Evolutionary conservation across 2,797 vertebrate genomes (phyloP).

Genomic region (Sphenopsis melanotis): DNA sequence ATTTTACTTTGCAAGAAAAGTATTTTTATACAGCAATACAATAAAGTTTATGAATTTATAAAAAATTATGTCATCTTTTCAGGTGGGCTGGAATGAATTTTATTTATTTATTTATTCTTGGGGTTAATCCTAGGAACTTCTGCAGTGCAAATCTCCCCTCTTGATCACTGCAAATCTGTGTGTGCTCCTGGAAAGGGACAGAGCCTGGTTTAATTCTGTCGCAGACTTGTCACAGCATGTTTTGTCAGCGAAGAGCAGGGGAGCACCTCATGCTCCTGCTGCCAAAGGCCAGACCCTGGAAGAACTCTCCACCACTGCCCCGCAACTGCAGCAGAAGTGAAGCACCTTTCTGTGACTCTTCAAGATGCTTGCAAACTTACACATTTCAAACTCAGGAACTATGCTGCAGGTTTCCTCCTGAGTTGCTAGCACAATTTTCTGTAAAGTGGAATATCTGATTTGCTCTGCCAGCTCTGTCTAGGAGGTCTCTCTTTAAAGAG

Average conservation of each 20-base stretch:
- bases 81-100: neutral
- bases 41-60: neutral
- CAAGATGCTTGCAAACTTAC: neutral
- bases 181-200: neutral
- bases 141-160: too few species aligned
- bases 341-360: neutral
- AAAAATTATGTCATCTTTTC: neutral
- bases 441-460: neutral
- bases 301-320: neutral
- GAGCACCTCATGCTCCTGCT: neutral
- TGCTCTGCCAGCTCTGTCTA: neutral
- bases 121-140: neutral
- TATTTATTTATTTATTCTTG: neutral
- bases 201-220: neutral
- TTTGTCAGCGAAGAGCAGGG: neutral
- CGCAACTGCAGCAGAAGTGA: fast-evolving
- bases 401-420: neutral
- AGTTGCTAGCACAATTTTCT: neutral
- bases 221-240: neutral
- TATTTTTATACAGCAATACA: neutral
- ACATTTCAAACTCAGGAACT: neutral
- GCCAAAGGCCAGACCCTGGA: neutral
- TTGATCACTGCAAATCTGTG: neutral
- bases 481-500: neutral
- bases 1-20: neutral